Evolutionary conservation across 2,113 vertebrate species (phyloP).

Genomic region (Fukomys damarensis): DNA sequence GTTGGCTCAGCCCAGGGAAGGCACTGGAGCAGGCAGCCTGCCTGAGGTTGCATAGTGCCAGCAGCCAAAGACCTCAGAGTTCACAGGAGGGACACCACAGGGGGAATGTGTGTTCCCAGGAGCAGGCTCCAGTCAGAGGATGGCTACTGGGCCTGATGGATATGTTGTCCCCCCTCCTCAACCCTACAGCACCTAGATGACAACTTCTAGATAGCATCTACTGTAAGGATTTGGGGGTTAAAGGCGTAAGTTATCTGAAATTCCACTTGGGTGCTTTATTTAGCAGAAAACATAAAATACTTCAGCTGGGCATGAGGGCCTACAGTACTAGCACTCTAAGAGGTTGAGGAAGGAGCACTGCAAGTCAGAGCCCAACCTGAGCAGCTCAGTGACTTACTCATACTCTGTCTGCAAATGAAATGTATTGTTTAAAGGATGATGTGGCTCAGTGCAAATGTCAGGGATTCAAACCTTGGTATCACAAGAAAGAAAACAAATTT

Average conservation of each 20-base stretch:
- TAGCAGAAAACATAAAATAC: neutral
- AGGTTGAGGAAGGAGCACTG: neutral
- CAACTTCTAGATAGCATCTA: neutral
- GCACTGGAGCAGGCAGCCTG: neutral
- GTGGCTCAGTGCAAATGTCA: neutral
- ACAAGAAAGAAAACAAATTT: neutral
- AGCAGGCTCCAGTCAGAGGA: neutral
- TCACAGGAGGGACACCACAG: too few relatives aligned
- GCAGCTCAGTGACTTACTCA: neutral
- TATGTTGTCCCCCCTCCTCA: neutral
- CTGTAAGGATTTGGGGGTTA: neutral
- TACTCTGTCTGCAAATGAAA: neutral
- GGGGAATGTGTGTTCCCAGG: neutral
- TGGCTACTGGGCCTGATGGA: neutral
- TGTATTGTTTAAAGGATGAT: neutral
- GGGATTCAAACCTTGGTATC: neutral
- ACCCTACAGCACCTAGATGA: neutral
- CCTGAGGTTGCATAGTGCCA: neutral
- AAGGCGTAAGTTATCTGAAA: neutral
- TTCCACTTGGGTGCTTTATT: neutral
- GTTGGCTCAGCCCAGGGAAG: neutral
- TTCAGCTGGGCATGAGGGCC: neutral
- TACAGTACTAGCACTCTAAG: neutral
- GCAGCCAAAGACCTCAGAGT: neutral
- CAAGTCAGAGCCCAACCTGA: neutral